Base-by-base conservation (phyloP, 1,140 invertebrate genomes). In the Colletes latitarsis region DNA sequence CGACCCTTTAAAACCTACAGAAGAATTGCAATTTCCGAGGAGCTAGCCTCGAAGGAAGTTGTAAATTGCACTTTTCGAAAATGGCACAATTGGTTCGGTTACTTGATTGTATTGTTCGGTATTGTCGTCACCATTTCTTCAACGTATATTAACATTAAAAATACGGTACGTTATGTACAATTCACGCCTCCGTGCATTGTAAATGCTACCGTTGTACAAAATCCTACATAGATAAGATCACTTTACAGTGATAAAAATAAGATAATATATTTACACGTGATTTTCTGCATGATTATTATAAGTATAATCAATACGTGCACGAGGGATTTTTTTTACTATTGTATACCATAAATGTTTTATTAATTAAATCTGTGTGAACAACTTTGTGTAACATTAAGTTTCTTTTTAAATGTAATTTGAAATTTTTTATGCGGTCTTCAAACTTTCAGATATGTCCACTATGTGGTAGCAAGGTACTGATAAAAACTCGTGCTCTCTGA, bases 111-210 rank as follows among this genome's bases (percentile, higher is more conserved):
- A 84, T n/a, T 93, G 1, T 88, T 95, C 78, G 95, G 95, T 30
- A 85, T 95, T n/a, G 6, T 91, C 0, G 94, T 95, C 4, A 96
- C 95, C 0, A 55, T 94, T 6, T 91, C 94, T 0, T 94, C 95
- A 0, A 95, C 95, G 15, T 96, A 95, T 85, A 94, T 95, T 0
- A 96, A 95, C 90, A 92, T 96, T 82, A 91, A 90, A 66, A 95
- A 95, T 88, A 94, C 94, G 1, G 93, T 95, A 55, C 90, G 86
- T 53, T 95, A 94, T 55, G 95, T 95, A 0, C 93, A 93, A 66
- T 96, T 96, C 83, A 94, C 94, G 5, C 94, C 95, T 21, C 95
- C 96, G 30, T 96, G 95, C 91, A 94, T 96, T 53, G 85, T 95
- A 4, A 96, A 96, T 81, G 91, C 87, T 0, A 87, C 84, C 0